These are phyloP conservation scores for Drosophila bocqueti DNA, from an alignment of 1,140 invertebrate genomes.

Conservation along the genomic window DNA sequence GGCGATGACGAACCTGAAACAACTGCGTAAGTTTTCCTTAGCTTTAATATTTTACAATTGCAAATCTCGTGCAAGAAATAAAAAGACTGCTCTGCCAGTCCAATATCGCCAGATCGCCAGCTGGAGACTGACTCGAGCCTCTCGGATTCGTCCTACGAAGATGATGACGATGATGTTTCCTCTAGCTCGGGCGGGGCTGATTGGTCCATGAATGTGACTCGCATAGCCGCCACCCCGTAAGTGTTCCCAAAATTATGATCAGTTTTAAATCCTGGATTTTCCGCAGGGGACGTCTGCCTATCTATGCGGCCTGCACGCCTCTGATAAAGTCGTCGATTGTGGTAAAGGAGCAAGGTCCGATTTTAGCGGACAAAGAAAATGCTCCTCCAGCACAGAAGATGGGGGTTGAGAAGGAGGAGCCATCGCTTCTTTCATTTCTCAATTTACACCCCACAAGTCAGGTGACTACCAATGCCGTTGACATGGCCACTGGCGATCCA, in stretches of 20 bases:
- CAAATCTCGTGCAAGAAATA: not conserved
- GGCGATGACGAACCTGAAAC: conserved; percentile 47
- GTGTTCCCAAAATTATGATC: not conserved
- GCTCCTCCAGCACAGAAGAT: not conserved
- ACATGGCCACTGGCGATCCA: not conserved
- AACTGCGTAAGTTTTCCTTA: not conserved
- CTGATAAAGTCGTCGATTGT: not conserved
- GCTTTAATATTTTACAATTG: not conserved
- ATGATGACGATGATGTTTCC: not conserved
- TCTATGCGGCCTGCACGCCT: not conserved
- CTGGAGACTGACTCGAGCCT: not conserved
- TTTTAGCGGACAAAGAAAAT: too few relatives aligned
- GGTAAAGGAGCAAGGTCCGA: too few relatives aligned
- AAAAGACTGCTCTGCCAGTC: not conserved
- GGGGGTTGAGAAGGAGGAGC: not conserved
- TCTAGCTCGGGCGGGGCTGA: conserved; percentile 34
- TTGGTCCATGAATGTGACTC: conserved; percentile 48
- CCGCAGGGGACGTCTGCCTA: not conserved
- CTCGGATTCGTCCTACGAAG: conserved; percentile 3
- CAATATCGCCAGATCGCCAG: too few relatives aligned
- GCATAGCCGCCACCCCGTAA: conserved; percentile 40
- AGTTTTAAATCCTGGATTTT: not conserved
- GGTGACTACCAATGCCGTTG: not conserved
- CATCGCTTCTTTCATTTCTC: not conserved
- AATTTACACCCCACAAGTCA: not conserved